Percentiles rank a stretch among this genome's conserved stretches.
Evolutionary conservation across 2,113 vertebrate species (phyloP).

Genomic region (Nesoenas mayeri): DNA sequence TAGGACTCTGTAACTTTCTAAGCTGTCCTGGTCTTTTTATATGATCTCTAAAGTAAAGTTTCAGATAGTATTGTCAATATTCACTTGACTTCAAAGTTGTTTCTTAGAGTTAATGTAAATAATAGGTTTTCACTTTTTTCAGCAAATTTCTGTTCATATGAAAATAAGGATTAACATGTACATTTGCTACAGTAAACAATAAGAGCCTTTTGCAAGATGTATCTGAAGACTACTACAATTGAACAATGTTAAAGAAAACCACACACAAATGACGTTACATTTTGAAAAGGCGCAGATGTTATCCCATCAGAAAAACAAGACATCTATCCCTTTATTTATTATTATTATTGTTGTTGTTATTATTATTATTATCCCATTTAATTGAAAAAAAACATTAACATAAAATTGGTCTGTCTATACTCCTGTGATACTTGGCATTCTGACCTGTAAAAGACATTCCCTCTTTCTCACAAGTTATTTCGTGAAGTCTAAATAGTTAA

Average conservation of each 20-base stretch:
- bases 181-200: neutral
- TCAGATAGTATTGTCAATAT: constrained; percentile 19
- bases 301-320: neutral
- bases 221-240: neutral
- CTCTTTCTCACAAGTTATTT: neutral
- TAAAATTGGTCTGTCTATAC: neutral
- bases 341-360: no score
- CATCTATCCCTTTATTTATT: neutral
- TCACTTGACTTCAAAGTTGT: neutral
- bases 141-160: neutral
- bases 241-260: neutral
- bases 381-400: neutral
- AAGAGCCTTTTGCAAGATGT: neutral
- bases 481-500: neutral
- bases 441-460: neutral
- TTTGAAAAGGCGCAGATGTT: neutral
- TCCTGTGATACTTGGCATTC: neutral
- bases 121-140: neutral
- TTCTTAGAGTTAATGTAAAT: neutral
- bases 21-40: neutral
- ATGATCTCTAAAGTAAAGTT: neutral
- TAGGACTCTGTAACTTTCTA: constrained; percentile 16
- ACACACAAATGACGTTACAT: neutral
- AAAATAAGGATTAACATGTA: neutral
- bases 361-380: neutral